A percentile compares a stretch with the other conserved stretches of the same genome.
These are phyloP conservation scores for Atta cephalotes DNA, from an alignment of 1,140 invertebrate species.

Conservation along the genomic window DNA sequence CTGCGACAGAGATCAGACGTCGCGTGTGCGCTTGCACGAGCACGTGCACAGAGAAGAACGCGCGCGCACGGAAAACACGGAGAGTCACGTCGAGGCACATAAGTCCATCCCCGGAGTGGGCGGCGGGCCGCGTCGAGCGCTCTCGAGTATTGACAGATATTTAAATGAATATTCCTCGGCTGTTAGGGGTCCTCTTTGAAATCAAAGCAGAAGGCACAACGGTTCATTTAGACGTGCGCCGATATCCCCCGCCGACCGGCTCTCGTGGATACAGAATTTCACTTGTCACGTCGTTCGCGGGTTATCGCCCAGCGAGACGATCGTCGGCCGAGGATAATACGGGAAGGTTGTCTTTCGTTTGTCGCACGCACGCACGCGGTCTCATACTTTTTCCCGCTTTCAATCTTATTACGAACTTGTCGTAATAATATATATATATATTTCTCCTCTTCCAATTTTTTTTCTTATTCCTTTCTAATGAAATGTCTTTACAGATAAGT, in stretches of 20 bases:
- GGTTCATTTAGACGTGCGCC: constrained; percentile 80
- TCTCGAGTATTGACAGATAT: constrained; percentile 84
- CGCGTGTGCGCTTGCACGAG: constrained; percentile 55
- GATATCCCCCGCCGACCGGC: constrained; percentile 73
- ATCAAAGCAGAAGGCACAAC: constrained; percentile 81
- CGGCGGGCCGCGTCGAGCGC: constrained; percentile 73
- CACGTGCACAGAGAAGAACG: constrained; percentile 50
- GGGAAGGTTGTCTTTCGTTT: constrained; percentile 67
- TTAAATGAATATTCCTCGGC: constrained; percentile 85
- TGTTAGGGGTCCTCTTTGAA: constrained; percentile 82
- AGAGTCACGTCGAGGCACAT: constrained; percentile 74
- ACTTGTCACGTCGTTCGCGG: constrained; percentile 78
- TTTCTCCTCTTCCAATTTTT: neutral
- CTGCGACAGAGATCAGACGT: constrained; percentile 73
- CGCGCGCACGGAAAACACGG: constrained; percentile 34
- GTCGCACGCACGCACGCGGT: constrained; percentile 64
- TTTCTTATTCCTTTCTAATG: neutral
- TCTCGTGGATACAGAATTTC: constrained; percentile 76
- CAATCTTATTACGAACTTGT: constrained; percentile 21
- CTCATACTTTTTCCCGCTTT: constrained; percentile 57
- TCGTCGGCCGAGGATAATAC: constrained; percentile 44
- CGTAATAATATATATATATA: neutral
- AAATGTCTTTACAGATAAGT: neutral
- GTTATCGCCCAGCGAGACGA: constrained; percentile 72
- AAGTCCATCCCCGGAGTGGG: constrained; percentile 79